A percentile compares a stretch with the other conserved stretches of the same genome.
phyloP scores from a whole-genome alignment of 2,113 vertebrate genomes.

The Serilophus lunatus region DNA sequence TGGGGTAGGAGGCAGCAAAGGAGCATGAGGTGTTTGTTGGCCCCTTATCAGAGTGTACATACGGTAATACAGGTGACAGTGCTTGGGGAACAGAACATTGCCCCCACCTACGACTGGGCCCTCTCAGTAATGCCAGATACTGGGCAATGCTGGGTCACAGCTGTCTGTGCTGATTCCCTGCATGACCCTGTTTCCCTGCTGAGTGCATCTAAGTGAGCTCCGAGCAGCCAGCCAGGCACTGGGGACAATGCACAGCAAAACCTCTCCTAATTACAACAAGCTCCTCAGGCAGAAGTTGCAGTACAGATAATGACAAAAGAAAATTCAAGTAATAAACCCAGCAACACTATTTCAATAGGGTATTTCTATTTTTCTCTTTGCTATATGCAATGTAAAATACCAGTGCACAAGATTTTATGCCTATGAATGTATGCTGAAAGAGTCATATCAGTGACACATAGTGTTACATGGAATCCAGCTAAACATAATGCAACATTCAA shows the following conservation, averaged over 20 bases:
- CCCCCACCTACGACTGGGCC: accelerated
- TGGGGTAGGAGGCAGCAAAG: not conserved
- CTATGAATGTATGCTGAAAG: not conserved
- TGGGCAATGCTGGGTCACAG: not conserved
- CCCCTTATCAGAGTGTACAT: not conserved
- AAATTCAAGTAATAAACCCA: not conserved
- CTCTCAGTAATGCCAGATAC: not conserved
- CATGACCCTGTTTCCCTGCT: conserved; percentile 13
- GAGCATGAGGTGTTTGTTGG: not conserved
- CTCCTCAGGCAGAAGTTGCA: not conserved
- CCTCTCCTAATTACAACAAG: not conserved
- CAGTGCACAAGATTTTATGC: not conserved
- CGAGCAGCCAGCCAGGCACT: not conserved
- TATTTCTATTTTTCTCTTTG: not conserved
- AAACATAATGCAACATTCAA: conserved; percentile 20
- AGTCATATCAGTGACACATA: conserved; percentile 21
- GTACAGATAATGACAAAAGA: not conserved
- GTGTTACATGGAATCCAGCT: not conserved
- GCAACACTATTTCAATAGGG: not conserved
- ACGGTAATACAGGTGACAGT: not conserved
- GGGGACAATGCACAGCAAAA: not conserved
- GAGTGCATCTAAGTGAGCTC: conserved; percentile 3
- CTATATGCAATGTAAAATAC: not conserved
- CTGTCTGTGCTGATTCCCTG: not conserved
- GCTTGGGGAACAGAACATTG: not conserved